Evolutionary conservation across 2,888 invertebrate species (phyloP).

Genomic region (Nephrotoma appendiculata): DNA sequence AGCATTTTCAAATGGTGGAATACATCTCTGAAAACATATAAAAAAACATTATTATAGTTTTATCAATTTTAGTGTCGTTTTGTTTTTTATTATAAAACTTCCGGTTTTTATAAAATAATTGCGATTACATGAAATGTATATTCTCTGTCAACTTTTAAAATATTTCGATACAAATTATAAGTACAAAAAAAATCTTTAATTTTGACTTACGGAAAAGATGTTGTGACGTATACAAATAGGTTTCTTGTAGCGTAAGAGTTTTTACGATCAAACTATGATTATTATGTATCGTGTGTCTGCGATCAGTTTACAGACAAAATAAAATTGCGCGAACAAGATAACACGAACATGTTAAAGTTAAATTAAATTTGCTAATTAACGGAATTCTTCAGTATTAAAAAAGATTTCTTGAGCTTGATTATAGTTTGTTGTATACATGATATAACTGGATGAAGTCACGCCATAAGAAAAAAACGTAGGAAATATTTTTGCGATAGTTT

Average conservation of each 20-base stretch:
- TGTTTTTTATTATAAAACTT: background rate
- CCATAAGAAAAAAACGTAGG: background rate
- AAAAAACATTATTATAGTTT: background rate
- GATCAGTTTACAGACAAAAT: background rate
- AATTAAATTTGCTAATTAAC: background rate
- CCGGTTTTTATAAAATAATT: background rate
- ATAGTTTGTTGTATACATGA: background rate
- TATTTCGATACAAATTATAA: no score
- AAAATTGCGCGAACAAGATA: background rate
- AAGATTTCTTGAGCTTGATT: background rate
- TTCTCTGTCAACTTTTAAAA: background rate
- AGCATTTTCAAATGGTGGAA: conserved; percentile 93
- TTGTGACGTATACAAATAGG: no score
- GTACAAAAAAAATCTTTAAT: no score
- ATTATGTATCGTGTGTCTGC: background rate
- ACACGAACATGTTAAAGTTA: background rate
- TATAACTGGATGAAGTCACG: background rate
- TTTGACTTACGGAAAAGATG: no score
- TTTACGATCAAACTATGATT: background rate
- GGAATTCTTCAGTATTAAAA: background rate
- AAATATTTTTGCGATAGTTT: no score
- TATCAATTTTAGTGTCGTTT: background rate
- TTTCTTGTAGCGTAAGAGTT: background rate
- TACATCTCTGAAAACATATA: conserved; percentile 53
- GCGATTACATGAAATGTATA: background rate